Percentiles rank a stretch among this genome's conserved stretches.
Conservation (phyloP, 2,888 invertebrate genomes). For the Platycheirus albimanus region DNA sequence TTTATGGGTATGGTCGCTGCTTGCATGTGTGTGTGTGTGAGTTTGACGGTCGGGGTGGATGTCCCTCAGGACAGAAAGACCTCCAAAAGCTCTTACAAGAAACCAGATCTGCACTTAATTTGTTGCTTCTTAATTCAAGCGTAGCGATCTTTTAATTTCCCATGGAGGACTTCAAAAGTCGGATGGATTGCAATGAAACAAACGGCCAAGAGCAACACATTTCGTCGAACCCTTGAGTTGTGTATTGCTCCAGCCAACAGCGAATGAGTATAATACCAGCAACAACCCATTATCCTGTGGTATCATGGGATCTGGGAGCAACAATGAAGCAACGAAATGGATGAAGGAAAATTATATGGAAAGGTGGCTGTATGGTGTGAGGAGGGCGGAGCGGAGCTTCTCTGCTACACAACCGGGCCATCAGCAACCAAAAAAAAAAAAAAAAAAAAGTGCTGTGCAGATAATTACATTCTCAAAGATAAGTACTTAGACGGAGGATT, state of each 20-base stretch:
- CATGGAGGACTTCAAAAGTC: constrained; percentile 70
- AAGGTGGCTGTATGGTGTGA: too few species aligned
- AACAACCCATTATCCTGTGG: constrained; percentile 52
- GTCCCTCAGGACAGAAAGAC: constrained; percentile 17
- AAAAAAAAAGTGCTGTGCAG: constrained; percentile 58
- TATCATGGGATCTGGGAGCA: constrained; percentile 63
- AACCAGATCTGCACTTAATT: constrained; percentile 67
- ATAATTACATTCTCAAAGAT: constrained; percentile 74
- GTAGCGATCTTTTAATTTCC: constrained; percentile 72
- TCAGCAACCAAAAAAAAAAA: constrained; percentile 7
- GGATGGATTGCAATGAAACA: constrained; percentile 62
- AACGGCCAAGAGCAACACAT: constrained; percentile 37
- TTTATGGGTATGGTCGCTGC: too few species aligned
- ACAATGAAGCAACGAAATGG: constrained; percentile 54
- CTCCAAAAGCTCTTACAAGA: constrained; percentile 30
- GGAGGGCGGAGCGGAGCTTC: constrained; percentile 1
- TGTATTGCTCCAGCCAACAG: background rate
- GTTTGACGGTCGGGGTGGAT: too few species aligned
- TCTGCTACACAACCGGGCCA: constrained; percentile 14
- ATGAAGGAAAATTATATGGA: background rate
- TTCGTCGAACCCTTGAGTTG: background rate
- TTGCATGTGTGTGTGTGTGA: too few species aligned
- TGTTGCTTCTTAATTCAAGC: constrained; percentile 69
- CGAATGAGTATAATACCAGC: too few species aligned
- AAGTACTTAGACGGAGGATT: constrained; percentile 71